These are phyloP conservation scores for Eucidaris tribuloides DNA, from an alignment of 35 echinoderm and acorn worm species.

Conservation along the genomic window DNA sequence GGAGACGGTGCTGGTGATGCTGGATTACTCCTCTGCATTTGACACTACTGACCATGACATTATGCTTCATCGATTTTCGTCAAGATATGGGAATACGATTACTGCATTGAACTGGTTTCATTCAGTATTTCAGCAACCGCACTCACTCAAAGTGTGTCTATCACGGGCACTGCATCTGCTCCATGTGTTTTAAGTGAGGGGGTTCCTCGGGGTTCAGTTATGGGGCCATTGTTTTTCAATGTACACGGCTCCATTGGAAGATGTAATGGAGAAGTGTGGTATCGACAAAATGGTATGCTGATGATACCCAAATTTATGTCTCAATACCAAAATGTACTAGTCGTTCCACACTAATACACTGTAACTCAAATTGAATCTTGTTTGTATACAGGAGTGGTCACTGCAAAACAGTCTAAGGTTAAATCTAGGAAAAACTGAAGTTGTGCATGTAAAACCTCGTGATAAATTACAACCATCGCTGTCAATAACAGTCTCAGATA, in stretches of 20 bases:
- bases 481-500: neutral
- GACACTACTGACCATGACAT: conserved; percentile 52
- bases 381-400: conserved; percentile 15
- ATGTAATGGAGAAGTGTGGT: conserved; percentile 19
- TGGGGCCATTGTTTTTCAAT: conserved; percentile 29
- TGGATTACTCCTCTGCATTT: conserved; percentile 60
- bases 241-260: conserved; percentile 19
- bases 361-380: neutral
- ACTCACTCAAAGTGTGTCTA: conserved; percentile 22
- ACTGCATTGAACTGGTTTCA: conserved; percentile 32
- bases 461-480: neutral
- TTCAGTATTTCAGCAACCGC: conserved; percentile 35
- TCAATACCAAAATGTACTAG: neutral
- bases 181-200: neutral
- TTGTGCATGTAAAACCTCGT: neutral
- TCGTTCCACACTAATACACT: neutral
- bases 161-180: conserved; percentile 12
- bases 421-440: conserved; percentile 12
- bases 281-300: conserved; percentile 27
- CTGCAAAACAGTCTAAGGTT: neutral
- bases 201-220: conserved; percentile 35
- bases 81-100: conserved; percentile 17
- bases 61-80: conserved; percentile 16
- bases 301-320: conserved; percentile 34
- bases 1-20: conserved; percentile 29